A percentile compares a stretch with the other conserved stretches of the same genome.
These are phyloP conservation scores for Tetramorium parvispinum DNA, from an alignment of 1,140 invertebrate genomes.

Conservation along the genomic window DNA sequence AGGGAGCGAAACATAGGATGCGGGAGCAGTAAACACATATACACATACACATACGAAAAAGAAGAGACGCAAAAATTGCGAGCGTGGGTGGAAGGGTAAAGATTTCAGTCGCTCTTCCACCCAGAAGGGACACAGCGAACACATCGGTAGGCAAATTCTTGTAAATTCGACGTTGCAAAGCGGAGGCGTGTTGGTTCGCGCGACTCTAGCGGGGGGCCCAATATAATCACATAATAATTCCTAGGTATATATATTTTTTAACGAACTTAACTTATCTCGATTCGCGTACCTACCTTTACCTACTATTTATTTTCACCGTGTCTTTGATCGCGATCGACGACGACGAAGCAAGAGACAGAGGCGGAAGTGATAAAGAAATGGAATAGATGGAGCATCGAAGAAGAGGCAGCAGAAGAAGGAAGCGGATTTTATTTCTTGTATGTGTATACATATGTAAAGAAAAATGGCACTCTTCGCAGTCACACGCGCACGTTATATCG, in stretches of 20 bases:
- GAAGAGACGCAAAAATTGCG: neutral
- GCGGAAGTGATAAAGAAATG: neutral
- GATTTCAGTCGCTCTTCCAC: constrained; percentile 18
- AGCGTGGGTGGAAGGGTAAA: neutral
- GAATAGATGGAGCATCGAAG: neutral
- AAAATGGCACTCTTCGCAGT: constrained; percentile 64
- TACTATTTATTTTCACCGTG: constrained; percentile 75
- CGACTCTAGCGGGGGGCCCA: constrained; percentile 72
- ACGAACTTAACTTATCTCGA: constrained; percentile 75
- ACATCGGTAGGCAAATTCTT: constrained; percentile 61
- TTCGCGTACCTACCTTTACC: constrained; percentile 70
- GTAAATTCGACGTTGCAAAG: constrained; percentile 66
- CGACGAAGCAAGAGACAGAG: constrained; percentile 57
- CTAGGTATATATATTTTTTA: constrained; percentile 77
- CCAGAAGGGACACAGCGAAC: constrained; percentile 15
- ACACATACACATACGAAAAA: constrained; percentile 4
- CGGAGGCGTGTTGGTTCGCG: constrained; percentile 66
- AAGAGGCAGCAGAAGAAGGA: neutral
- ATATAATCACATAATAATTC: constrained; percentile 74
- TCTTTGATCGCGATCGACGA: constrained; percentile 71
- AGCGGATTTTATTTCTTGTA: constrained; percentile 60
- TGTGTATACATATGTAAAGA: constrained; percentile 49
- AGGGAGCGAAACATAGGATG: neutral
- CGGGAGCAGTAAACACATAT: constrained; percentile 29
- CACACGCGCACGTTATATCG: constrained; percentile 58